phyloP scores from a whole-genome alignment of 1,140 invertebrate species.

The Pachypeltis micranthus region DNA sequence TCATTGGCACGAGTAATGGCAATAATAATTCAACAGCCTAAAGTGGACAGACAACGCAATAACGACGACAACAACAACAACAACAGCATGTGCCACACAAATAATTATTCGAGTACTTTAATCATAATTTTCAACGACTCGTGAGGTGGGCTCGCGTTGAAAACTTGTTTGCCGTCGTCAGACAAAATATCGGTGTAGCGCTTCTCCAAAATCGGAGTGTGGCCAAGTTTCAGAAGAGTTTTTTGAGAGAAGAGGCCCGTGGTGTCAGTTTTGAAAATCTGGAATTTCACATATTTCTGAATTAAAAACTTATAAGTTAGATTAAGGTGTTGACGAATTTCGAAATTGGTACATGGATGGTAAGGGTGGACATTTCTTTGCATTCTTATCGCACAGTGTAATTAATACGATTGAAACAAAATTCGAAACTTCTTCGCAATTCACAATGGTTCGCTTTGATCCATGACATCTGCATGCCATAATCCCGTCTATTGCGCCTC shows the following conservation, averaged over 20 bases:
- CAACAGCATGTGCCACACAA: too few relatives aligned
- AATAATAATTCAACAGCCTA: too few relatives aligned
- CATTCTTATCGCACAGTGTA: background rate
- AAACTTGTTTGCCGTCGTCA: constrained; percentile 41
- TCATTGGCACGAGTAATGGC: too few relatives aligned
- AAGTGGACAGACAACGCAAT: too few relatives aligned
- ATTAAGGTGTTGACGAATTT: constrained; percentile 3
- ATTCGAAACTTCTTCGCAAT: background rate
- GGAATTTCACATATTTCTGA: constrained; percentile 16
- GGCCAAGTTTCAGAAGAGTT: constrained; percentile 51
- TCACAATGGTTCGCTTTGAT: background rate
- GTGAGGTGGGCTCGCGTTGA: constrained; percentile 44
- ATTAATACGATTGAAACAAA: background rate
- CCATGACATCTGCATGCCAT: too few relatives aligned
- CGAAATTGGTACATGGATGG: background rate
- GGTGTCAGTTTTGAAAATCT: constrained; percentile 65
- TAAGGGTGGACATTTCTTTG: background rate
- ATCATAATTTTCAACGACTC: constrained; percentile 49
- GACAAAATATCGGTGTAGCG: constrained; percentile 52
- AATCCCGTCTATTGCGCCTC: too few relatives aligned
- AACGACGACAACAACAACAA: too few relatives aligned
- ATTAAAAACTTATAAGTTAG: background rate
- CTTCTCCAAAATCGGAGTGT: constrained; percentile 48
- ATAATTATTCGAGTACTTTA: constrained; percentile 34
- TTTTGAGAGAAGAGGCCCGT: constrained; percentile 66